Percentiles rank a stretch among this genome's conserved stretches.
Evolutionary conservation across 92 coral and sea anemone genomes (phyloP).

Genomic region (Bergia sp.): DNA sequence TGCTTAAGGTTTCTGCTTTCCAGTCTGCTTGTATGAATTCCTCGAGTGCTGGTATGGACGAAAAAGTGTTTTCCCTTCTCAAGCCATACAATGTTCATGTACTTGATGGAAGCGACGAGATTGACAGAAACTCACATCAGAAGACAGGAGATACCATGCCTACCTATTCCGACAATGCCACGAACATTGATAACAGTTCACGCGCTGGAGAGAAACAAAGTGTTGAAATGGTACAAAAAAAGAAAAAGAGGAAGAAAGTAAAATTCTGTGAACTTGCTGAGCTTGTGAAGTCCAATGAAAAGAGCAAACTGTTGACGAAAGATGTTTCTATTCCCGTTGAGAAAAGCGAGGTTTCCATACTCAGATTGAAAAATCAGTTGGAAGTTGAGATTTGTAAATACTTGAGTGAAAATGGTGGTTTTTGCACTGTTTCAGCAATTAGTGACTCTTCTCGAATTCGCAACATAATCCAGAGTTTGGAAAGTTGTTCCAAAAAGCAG

Average conservation of each 20-base stretch:
- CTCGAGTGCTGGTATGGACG: not conserved
- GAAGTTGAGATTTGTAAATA: slow-evolving; percentile 14
- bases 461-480: not conserved
- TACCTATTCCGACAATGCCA: not conserved
- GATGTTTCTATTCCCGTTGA: not conserved
- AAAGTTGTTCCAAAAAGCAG: not conserved
- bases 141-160: not conserved
- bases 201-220: not conserved
- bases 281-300: not conserved
- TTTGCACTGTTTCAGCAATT: not conserved
- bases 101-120: not conserved
- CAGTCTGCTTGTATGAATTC: not conserved
- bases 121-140: not conserved
- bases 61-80: slow-evolving; percentile 4
- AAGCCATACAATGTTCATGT: slow-evolving; percentile 16
- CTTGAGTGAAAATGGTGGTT: not conserved
- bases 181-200: not conserved
- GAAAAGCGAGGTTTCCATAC: not conserved
- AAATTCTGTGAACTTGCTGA: not conserved
- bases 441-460: not conserved
- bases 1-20: slow-evolving; percentile 16
- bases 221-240: not conserved
- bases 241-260: not conserved
- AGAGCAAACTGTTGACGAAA: not conserved
- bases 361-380: not conserved